Evolutionary conservation across 1,140 invertebrate genomes (phyloP).

Genomic region (Lordiphosa stackelbergi): DNA sequence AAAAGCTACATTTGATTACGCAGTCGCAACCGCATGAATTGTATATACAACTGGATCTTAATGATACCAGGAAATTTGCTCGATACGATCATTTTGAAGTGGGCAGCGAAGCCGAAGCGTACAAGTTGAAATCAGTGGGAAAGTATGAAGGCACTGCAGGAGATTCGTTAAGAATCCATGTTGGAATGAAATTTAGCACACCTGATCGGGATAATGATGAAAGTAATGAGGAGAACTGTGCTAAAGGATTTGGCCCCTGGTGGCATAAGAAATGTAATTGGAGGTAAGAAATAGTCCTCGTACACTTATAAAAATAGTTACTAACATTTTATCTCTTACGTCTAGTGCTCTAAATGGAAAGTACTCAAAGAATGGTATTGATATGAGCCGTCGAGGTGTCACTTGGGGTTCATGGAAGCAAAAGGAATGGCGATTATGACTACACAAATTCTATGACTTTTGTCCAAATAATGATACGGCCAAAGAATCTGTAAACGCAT

Average conservation of each 20-base stretch:
- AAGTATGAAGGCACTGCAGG: slow-evolving; percentile 82
- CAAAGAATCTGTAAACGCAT: background rate
- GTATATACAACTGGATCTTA: slow-evolving; percentile 81
- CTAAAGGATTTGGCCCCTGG: slow-evolving; percentile 80
- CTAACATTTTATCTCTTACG: background rate
- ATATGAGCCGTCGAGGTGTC: background rate
- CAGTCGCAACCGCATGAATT: slow-evolving; percentile 80
- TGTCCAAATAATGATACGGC: slow-evolving; percentile 18
- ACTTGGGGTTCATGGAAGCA: background rate
- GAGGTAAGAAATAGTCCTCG: background rate
- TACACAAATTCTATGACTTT: slow-evolving; percentile 8
- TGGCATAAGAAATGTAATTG: slow-evolving; percentile 79
- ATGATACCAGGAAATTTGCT: slow-evolving; percentile 79
- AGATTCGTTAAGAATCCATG: slow-evolving; percentile 83
- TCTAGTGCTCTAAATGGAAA: slow-evolving; percentile 11
- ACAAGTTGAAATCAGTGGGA: slow-evolving; percentile 81
- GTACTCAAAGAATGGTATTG: slow-evolving; percentile 1
- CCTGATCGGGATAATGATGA: slow-evolving; percentile 83
- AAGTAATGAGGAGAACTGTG: slow-evolving; percentile 81
- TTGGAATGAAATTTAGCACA: slow-evolving; percentile 83
- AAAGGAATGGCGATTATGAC: background rate
- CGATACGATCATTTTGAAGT: slow-evolving; percentile 82
- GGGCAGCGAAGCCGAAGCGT: slow-evolving; percentile 80
- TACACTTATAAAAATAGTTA: too few relatives aligned
- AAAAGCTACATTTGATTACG: slow-evolving; percentile 79